These are phyloP conservation scores for Pseudorhiza aurosa DNA, from an alignment of 30 jellyfish, hydroid and myxozoan species.

Conservation along the genomic window DNA sequence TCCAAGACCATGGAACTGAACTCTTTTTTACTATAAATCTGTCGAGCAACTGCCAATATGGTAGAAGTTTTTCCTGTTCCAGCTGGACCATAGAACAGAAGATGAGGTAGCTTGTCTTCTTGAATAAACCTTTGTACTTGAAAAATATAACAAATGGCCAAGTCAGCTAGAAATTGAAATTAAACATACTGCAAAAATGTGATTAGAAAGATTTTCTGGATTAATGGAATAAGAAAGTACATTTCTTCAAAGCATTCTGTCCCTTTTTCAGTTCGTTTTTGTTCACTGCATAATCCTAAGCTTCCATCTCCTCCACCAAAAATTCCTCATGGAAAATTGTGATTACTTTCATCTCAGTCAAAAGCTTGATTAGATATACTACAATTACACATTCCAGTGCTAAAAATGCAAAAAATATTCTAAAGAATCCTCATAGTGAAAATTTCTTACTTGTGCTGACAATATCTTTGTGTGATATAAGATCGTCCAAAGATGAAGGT, in stretches of 20 bases:
- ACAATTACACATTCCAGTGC: too few relatives aligned
- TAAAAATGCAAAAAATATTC: too few relatives aligned
- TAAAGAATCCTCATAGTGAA: too few relatives aligned
- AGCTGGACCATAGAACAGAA: slow-evolving; percentile 99
- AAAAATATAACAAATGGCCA: too few relatives aligned
- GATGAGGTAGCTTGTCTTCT: slow-evolving; percentile 96
- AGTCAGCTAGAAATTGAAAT: too few relatives aligned
- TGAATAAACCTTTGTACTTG: slow-evolving; percentile 83
- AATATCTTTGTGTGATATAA: slow-evolving; percentile 89
- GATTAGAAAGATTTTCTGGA: too few relatives aligned
- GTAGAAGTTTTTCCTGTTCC: slow-evolving; percentile 99
- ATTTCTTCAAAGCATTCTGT: background rate
- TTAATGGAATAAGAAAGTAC: background rate
- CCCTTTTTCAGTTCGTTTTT: background rate
- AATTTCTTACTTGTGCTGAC: slow-evolving; percentile 69
- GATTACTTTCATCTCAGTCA: too few relatives aligned
- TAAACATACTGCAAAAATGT: too few relatives aligned
- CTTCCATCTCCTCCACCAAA: too few relatives aligned
- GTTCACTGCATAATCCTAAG: too few relatives aligned
- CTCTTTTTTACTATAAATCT: slow-evolving; percentile 83
- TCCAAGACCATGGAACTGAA: slow-evolving; percentile 96
- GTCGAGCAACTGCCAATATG: slow-evolving; percentile 92
- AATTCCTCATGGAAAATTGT: too few relatives aligned
- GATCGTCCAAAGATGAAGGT: slow-evolving; percentile 88
- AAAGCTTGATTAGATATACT: too few relatives aligned